These are phyloP conservation scores for Nannoperca australis DNA, from an alignment of 2,797 vertebrate species.

Conservation along the genomic window DNA sequence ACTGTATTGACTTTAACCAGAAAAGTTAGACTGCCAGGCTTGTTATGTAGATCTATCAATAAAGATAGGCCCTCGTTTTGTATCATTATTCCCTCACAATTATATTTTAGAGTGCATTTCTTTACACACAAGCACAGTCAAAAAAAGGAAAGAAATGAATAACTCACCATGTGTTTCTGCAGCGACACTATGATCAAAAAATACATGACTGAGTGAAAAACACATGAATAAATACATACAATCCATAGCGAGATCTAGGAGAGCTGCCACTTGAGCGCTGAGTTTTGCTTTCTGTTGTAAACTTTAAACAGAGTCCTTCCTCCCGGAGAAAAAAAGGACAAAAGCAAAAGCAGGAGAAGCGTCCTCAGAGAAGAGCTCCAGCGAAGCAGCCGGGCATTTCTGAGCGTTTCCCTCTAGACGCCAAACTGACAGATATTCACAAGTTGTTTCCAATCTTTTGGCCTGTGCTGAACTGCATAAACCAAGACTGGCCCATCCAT, in stretches of 20 bases:
- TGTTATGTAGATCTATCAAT: slow-evolving; percentile 17
- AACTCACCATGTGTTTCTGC: slow-evolving; percentile 84
- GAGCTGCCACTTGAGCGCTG: slow-evolving; percentile 73
- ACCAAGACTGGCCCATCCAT: slow-evolving; percentile 84
- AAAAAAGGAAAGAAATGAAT: slow-evolving; percentile 2
- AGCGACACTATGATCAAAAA: slow-evolving; percentile 79
- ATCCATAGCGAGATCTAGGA: slow-evolving; percentile 82
- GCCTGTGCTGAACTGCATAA: slow-evolving; percentile 82
- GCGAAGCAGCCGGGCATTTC: slow-evolving; percentile 76
- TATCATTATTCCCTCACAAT: background rate
- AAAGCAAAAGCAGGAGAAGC: slow-evolving; percentile 71
- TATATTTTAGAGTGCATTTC: background rate
- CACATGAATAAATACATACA: slow-evolving; percentile 84
- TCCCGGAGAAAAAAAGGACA: slow-evolving; percentile 42
- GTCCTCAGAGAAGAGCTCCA: slow-evolving; percentile 71
- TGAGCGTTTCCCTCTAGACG: slow-evolving; percentile 66
- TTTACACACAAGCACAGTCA: slow-evolving; percentile 1
- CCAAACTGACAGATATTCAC: slow-evolving; percentile 75
- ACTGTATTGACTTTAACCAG: slow-evolving; percentile 6
- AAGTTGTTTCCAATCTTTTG: slow-evolving; percentile 81
- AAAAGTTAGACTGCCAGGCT: slow-evolving; percentile 15
- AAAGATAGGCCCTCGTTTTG: background rate
- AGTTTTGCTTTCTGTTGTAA: slow-evolving; percentile 73
- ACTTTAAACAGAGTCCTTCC: slow-evolving; percentile 62
- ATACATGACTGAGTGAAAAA: slow-evolving; percentile 78